phyloP scores from a whole-genome alignment of 2,113 vertebrate species.

The Athene noctua region DNA sequence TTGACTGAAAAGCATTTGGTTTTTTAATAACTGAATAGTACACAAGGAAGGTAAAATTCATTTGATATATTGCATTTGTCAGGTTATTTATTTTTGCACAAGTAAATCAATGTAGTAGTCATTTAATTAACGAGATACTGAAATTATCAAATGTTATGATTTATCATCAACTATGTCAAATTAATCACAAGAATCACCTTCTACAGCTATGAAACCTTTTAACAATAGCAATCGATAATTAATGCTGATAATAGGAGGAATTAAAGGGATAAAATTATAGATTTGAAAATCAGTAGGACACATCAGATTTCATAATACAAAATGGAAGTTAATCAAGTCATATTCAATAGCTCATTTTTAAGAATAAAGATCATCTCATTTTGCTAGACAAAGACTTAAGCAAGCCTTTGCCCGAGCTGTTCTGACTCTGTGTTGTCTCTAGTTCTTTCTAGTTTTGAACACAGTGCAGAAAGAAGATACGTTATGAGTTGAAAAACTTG shows the following conservation, averaged over 20 bases:
- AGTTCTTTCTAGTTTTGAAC: background rate
- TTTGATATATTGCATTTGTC: background rate
- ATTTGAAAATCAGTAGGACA: background rate
- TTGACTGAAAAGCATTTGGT: background rate
- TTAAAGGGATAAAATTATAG: background rate
- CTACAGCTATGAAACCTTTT: background rate
- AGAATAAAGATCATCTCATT: background rate
- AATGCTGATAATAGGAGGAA: background rate
- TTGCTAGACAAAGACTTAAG: background rate
- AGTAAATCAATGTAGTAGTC: slow-evolving; percentile 2
- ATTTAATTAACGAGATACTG: background rate
- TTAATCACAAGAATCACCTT: background rate
- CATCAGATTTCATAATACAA: background rate
- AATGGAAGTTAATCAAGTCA: slow-evolving; percentile 14
- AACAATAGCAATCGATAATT: background rate
- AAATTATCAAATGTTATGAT: background rate
- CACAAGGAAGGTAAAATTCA: background rate
- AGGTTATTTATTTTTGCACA: background rate
- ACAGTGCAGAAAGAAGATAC: background rate
- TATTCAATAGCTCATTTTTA: background rate
- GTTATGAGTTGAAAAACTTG: background rate
- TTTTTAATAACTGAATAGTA: background rate
- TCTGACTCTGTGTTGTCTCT: background rate
- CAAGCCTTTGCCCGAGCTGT: background rate
- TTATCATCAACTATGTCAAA: background rate